Evolutionary conservation across 2,888 invertebrate species (phyloP), one percentile per base, ranked within the genome.

Genomic region (Serrognathus titanus): DNA sequence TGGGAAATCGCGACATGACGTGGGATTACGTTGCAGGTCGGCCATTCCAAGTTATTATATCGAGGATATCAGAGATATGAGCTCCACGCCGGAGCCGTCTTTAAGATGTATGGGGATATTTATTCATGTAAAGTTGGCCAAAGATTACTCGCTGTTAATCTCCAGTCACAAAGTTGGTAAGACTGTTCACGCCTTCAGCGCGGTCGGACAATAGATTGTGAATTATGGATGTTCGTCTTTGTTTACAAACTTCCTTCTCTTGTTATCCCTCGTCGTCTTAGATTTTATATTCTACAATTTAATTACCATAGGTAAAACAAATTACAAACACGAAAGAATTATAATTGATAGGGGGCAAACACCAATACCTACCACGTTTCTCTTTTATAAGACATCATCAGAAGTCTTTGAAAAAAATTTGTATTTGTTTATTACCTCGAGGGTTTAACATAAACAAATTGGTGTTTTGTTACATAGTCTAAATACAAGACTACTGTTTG

Each of bases 131-230:
- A 73, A 75, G 71, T 74, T 74, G 72, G 69, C 72, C 72, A 66
- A 73, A 73, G 74, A 74, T 74, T 74, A 74, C 71, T 69, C 70
- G 71, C 69, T 72, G 73, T 74, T 74, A 73, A 74, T 74, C 72
- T 74, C 67, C 66, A 72, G 72, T 70, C 72, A 68, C 72, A 71
- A 73, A 74, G 72, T 74, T 72, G 69, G 71, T 71, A 70, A 71
- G 71, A 71, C 71, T 71, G 70, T 70, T 69, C 70, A 70, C 71
- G 70, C 70, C 71, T 68, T 66, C 49, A 63, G 63, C 65, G 62
- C 67, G 62, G 66, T 58, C 66, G 65, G 70, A 73, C 73, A 73
- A 73, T 73, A 68, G 73, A 73, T 73, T 68, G 70, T 72, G 68
- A 73, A 70, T 71, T 73, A 73, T 71, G 65, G 67, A 60, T 66